Evolutionary conservation across 2,797 vertebrate genomes (phyloP), one percentile per base, ranked within the genome.

Genomic region (Sternotherus odoratus): DNA sequence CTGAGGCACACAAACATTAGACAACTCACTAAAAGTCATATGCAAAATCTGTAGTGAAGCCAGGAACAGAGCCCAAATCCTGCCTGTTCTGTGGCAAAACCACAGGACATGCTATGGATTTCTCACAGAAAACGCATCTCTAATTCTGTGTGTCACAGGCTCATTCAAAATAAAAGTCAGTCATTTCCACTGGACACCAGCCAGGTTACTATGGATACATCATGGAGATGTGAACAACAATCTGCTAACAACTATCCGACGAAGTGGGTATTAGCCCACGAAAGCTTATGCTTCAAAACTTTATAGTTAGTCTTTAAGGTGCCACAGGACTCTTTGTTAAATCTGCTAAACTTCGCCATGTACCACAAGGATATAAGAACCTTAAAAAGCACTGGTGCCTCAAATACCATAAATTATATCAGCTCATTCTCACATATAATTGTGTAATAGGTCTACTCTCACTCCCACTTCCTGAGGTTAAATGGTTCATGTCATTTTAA

Each of bases 201-300:
- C 83, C 93, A 83, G 11, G 75, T 97, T 95, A 94, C 92, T 36
- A 96, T 91, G 96, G 96, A 96, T 96, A 96, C 17, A 82, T 56
- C 95, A 83, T 2, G 57, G 80, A 93, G 30, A 46, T 78, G 84
- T 92, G 54, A 77, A 46, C 96, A 94, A 83, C 81, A 88, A n/a
- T n/a, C n/a, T n/a, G n/a, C n/a, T n/a, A n/a, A n/a, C n/a, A n/a
- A n/a, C n/a, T n/a, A n/a, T n/a, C n/a, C n/a, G n/a, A n/a, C n/a
- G n/a, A n/a, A n/a, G n/a, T n/a, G n/a, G n/a, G n/a, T n/a, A n/a
- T n/a, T n/a, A n/a, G n/a, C n/a, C n/a, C n/a, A n/a, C n/a, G n/a
- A n/a, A n/a, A n/a, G n/a, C n/a, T n/a, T n/a, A n/a, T n/a, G n/a
- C n/a, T n/a, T n/a, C n/a, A n/a, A n/a, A n/a, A n/a, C n/a, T n/a